Percentiles rank a stretch among this genome's conserved stretches.
Evolutionary conservation across 1,140 invertebrate genomes (phyloP).

Genomic region (Polypedilum pembai): DNA sequence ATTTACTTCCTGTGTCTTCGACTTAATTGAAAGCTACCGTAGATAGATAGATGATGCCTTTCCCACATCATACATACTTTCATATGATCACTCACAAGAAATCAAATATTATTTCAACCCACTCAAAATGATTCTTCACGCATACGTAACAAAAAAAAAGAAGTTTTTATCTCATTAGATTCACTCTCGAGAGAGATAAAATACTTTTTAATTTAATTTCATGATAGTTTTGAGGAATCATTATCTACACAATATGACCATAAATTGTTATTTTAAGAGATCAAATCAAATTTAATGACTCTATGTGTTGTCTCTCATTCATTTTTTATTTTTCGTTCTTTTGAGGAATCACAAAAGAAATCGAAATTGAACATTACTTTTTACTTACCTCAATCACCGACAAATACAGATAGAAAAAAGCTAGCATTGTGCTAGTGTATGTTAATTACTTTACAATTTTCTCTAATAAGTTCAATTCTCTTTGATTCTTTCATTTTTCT

Average conservation of each 20-base stretch:
- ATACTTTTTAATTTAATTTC: too few species aligned
- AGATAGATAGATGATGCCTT: neutral
- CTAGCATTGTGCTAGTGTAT: neutral
- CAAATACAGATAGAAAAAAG: neutral
- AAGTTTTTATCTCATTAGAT: too few species aligned
- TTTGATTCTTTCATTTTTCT: neutral
- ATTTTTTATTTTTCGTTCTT: too few species aligned
- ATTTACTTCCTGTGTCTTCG: neutral
- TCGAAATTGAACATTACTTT: too few species aligned
- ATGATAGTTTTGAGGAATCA: too few species aligned
- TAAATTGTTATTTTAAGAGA: too few species aligned
- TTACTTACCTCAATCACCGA: too few species aligned
- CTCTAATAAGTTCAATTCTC: neutral
- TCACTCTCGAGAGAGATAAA: too few species aligned
- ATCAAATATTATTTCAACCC: neutral
- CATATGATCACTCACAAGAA: neutral
- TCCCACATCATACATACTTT: neutral
- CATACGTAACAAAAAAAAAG: neutral
- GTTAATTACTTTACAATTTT: constrained; percentile 13
- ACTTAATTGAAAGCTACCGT: neutral
- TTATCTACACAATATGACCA: too few species aligned
- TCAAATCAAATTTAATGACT: too few species aligned
- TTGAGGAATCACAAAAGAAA: too few species aligned
- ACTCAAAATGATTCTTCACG: neutral
- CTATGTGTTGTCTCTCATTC: too few species aligned